Evolutionary conservation across 2,797 vertebrate genomes (phyloP).

Genomic region (Crax fasciolata): DNA sequence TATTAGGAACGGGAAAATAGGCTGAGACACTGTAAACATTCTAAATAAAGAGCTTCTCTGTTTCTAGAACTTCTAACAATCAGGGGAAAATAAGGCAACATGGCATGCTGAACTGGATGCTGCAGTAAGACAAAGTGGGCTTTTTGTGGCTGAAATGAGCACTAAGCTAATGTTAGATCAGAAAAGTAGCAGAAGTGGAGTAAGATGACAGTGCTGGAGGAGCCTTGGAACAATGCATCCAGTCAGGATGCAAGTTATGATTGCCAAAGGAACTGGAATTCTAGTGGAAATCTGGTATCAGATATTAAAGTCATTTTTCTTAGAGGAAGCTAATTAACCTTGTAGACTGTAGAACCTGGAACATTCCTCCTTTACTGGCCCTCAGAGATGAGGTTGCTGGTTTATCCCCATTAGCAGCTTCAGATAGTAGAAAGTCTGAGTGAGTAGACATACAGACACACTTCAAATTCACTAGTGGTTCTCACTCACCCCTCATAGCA

Average conservation of each 20-base stretch:
- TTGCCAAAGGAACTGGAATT: background rate
- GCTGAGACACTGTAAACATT: background rate
- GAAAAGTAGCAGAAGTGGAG: background rate
- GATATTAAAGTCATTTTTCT: background rate
- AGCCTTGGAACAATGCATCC: background rate
- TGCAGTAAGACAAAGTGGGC: background rate
- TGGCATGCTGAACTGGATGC: background rate
- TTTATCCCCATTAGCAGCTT: background rate
- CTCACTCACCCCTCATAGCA: rapidly evolving
- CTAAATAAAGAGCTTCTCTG: background rate
- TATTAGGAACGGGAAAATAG: background rate
- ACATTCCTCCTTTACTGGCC: background rate
- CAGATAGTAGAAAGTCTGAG: background rate
- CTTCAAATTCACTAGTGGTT: background rate
- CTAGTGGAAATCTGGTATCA: background rate
- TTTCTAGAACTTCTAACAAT: background rate
- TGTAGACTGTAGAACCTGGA: background rate
- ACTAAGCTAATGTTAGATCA: background rate
- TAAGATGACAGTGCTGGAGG: background rate
- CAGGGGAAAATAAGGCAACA: background rate
- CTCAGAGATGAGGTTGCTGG: background rate
- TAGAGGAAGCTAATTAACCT: background rate
- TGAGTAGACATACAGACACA: background rate
- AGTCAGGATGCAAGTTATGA: background rate
- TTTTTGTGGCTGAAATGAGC: background rate